phyloP scores from a whole-genome alignment of 2,797 vertebrate genomes.

The Enteromius afrohamiltoni region DNA sequence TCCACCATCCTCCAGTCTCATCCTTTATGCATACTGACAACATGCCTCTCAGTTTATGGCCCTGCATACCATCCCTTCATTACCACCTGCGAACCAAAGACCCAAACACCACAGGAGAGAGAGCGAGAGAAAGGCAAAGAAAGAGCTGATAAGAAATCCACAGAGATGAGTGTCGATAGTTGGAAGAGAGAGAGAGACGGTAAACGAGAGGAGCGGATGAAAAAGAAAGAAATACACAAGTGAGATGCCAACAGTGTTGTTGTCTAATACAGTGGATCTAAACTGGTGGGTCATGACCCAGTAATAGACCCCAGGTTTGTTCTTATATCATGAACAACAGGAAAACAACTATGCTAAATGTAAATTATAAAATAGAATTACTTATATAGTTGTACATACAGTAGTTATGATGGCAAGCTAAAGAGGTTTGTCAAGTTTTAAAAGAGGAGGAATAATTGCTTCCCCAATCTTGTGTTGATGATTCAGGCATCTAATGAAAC shows the following conservation, averaged over 20 bases:
- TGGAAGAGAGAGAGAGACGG: constrained; percentile 22
- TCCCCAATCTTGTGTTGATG: not conserved
- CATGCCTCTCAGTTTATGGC: constrained; percentile 90
- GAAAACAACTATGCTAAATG: not conserved
- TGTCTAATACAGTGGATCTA: constrained; percentile 71
- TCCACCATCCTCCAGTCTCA: constrained; percentile 89
- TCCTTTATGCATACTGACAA: constrained; percentile 95
- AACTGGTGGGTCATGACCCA: not conserved
- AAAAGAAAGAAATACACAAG: not conserved
- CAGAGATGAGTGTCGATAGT: constrained; percentile 4
- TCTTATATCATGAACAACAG: not conserved
- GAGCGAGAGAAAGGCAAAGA: constrained; percentile 27
- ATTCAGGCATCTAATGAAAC: constrained; percentile 42
- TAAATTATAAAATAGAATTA: not conserved
- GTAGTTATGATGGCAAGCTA: not conserved
- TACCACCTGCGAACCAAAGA: constrained; percentile 87
- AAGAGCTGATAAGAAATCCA: constrained; percentile 19
- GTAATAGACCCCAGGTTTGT: not conserved
- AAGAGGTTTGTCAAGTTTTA: not conserved
- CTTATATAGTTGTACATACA: not conserved
- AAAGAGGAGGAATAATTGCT: not conserved
- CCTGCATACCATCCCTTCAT: constrained; percentile 95
- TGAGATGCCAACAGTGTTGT: constrained; percentile 87
- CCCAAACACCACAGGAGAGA: constrained; percentile 65
- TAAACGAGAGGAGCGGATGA: constrained; percentile 56